Base-by-base conservation (phyloP, 37 sponge, comb jelly and placozoan species). In the Cliona cf. orientalis region DNA sequence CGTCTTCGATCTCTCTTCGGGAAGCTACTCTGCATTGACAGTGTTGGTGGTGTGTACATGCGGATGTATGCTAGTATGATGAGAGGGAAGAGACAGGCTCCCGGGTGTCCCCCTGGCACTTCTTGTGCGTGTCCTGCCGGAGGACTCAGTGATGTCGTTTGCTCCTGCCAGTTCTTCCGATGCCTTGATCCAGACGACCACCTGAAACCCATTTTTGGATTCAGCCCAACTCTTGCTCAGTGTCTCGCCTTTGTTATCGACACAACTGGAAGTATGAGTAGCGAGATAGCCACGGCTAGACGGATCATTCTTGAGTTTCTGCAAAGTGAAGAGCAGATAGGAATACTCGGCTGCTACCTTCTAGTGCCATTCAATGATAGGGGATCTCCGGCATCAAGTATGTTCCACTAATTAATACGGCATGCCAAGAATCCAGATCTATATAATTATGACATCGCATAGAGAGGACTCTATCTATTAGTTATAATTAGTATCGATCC, bases 351-450 rank as follows among this genome's bases (percentile, higher is more conserved):
- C 1, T 79, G 79, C 67, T 81, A 81, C 23, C 23, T 81, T 31
- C 63, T 81, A 9, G 22, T 57, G 39, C 82, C 82, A 31, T 81
- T 81, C 72, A 81, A 81, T 71, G 82, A 81, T 69, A n/a, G 40
- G 36, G 12, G 41, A n/a, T n/a, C n/a, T n/a, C n/a, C n/a, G n/a
- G n/a, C n/a, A n/a, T n/a, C n/a, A n/a, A n/a, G n/a, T n/a, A n/a
- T n/a, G n/a, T n/a, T n/a, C n/a, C n/a, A n/a, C n/a, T n/a, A n/a
- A n/a, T n/a, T n/a, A n/a, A n/a, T n/a, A n/a, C n/a, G n/a, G n/a
- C n/a, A n/a, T n/a, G n/a, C n/a, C n/a, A n/a, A n/a, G n/a, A n/a
- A n/a, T n/a, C n/a, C n/a, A n/a, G n/a, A n/a, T n/a, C n/a, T n/a
- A n/a, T n/a, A n/a, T n/a, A n/a, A n/a, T n/a, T n/a, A n/a, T n/a